Evolutionary conservation across 2,888 invertebrate genomes (phyloP).

Genomic region (Cacoxenus indagator): DNA sequence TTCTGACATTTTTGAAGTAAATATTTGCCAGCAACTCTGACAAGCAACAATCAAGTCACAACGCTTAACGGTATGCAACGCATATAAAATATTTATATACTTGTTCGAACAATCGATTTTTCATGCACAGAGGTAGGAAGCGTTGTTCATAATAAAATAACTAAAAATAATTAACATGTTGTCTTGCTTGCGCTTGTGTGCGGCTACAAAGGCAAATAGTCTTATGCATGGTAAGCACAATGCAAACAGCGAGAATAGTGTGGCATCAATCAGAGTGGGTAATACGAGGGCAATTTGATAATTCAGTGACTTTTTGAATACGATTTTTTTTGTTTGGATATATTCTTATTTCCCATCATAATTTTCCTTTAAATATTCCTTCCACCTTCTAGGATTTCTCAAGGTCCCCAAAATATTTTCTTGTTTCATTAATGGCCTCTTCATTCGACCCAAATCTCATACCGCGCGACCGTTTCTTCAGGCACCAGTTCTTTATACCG

Average conservation of each 20-base stretch:
- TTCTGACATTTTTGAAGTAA: constrained; percentile 59
- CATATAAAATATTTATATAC: constrained; percentile 26
- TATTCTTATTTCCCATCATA: no score
- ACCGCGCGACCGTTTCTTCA: no score
- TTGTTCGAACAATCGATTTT: not conserved
- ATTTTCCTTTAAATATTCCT: no score
- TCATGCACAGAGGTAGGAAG: not conserved
- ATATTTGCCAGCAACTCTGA: constrained; percentile 45
- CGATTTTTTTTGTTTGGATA: no score
- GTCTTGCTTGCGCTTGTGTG: constrained; percentile 44
- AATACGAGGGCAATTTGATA: no score
- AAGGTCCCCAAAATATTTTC: no score
- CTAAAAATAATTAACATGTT: constrained; percentile 61
- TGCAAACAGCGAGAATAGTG: not conserved
- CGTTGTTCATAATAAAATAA: constrained; percentile 16
- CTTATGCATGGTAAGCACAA: constrained; percentile 45
- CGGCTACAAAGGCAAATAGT: not conserved
- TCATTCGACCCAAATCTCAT: no score
- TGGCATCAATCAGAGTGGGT: not conserved
- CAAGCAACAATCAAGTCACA: constrained; percentile 27
- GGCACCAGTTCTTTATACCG: no score
- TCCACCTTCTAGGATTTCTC: no score
- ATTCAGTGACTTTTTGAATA: no score
- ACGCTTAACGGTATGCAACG: constrained; percentile 47
- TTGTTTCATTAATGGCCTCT: no score